Base-by-base conservation (phyloP, 2,888 invertebrate species). In the Melitaea athalia region DNA sequence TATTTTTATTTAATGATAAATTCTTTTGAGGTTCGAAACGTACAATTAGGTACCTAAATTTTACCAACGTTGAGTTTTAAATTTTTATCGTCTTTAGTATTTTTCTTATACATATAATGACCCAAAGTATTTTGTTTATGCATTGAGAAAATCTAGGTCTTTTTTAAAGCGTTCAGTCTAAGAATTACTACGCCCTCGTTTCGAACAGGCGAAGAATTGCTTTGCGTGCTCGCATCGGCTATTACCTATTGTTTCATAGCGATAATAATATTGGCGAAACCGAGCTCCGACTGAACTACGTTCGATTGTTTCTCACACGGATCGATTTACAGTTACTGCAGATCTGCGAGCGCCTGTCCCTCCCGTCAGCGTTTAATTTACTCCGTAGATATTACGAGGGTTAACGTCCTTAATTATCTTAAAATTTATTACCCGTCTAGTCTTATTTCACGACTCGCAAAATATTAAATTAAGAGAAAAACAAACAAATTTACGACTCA, bases 221-320 rank as follows among this genome's bases (percentile, higher is more conserved):
- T 59, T 63, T 14, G 65, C 57, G 62, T 59, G 59, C 59, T 17
- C 49, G 49, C 62, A 17, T 38, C 65, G 33, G 68, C 72, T 64
- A 69, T 74, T 68, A 66, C 59, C 70, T 83, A 84, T 85, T 85
- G 84, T 85, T 86, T 85, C 82, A 82, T 81, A 76, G 80, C 75
- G 77, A 82, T 86, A 84, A 84, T 83, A 85, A 84, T 83, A 87
- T 86, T 86, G 83, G 83, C 79, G 79, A 78, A 75, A 77, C 77
- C 76, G 78, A 77, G 75, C 77, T 75, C 63, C 63, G 55, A 75
- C 77, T 76, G 76, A 71, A 67, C 74, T 76, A 78, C 78, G 77
- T 77, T 69, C 81, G 79, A 85, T 85, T 86, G 84, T 86, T 86
- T 88, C 83, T 84, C 83, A 85, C 83, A 84, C 79, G 79, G 82